Conservation (phyloP, 2,888 invertebrate species). For the Arge pagana region DNA sequence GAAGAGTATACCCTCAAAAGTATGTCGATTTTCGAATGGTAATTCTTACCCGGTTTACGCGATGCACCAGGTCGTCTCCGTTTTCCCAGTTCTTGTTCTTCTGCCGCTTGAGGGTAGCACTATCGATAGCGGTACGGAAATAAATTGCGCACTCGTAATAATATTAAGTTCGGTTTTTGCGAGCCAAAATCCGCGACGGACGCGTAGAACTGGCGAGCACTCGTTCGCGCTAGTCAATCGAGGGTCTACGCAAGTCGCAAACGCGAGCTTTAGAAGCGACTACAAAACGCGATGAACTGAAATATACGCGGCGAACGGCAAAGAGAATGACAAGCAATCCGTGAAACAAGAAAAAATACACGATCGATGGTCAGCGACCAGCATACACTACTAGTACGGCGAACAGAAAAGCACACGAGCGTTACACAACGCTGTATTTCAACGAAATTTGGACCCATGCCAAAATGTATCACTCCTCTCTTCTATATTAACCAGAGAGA, state of each 20-base stretch:
- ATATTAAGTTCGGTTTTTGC: too few species aligned
- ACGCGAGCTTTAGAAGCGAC: not conserved
- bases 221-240: too few species aligned
- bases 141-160: too few species aligned
- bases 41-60: too few species aligned
- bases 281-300: not conserved
- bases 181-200: too few species aligned
- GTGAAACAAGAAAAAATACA: constrained; percentile 10
- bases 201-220: too few species aligned
- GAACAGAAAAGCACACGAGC: not conserved
- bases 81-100: constrained; percentile 6
- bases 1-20: too few species aligned
- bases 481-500: too few species aligned
- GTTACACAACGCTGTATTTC: constrained; percentile 5
- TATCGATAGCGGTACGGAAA: too few species aligned
- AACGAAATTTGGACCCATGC: constrained; percentile 11
- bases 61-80: not conserved
- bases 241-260: too few species aligned
- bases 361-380: constrained; percentile 9
- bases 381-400: not conserved
- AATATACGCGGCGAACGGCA: not conserved
- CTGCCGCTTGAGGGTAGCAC: too few species aligned
- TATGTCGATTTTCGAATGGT: too few species aligned
- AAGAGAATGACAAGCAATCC: constrained; percentile 6
- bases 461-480: constrained; percentile 17